phyloP scores from a whole-genome alignment of 2,113 vertebrate genomes.

The Channa maculata region DNA sequence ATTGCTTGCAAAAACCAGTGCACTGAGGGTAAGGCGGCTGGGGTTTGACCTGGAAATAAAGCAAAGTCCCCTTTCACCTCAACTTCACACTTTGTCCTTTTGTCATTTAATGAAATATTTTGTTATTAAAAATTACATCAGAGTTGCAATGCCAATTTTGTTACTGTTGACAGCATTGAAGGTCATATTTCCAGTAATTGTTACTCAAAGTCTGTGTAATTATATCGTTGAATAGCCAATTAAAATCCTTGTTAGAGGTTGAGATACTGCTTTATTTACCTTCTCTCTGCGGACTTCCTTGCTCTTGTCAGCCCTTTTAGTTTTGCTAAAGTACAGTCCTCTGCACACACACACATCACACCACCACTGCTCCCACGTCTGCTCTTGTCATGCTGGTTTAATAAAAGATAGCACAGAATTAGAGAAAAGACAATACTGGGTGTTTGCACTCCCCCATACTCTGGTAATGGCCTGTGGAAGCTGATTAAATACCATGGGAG shows the following conservation, averaged over 20 bases:
- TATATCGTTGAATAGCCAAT: slow-evolving; percentile 78
- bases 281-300: slow-evolving; percentile 65
- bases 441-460: slow-evolving; percentile 72
- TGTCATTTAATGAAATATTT: slow-evolving; percentile 51
- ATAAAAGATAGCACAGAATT: slow-evolving; percentile 74
- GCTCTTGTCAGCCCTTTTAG: slow-evolving; percentile 52
- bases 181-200: slow-evolving; percentile 77
- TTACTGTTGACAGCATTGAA: slow-evolving; percentile 68
- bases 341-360: slow-evolving; percentile 2
- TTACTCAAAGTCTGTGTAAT: slow-evolving; percentile 76
- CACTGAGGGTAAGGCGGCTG: no score
- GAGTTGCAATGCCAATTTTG: slow-evolving; percentile 64
- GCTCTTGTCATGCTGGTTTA: slow-evolving; percentile 73
- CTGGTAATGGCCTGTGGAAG: slow-evolving; percentile 76
- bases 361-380: slow-evolving; percentile 18
- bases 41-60: background rate
- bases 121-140: slow-evolving; percentile 65
- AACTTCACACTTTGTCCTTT: slow-evolving; percentile 9
- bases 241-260: slow-evolving; percentile 75
- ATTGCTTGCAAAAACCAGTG: background rate
- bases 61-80: slow-evolving; percentile 1
- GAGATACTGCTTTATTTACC: slow-evolving; percentile 79
- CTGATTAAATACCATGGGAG: slow-evolving; percentile 78
- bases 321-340: slow-evolving; percentile 27
- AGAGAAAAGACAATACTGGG: slow-evolving; percentile 70